Evolutionary conservation across 2,113 vertebrate species (phyloP).

Genomic region (Crotalus horridus): DNA sequence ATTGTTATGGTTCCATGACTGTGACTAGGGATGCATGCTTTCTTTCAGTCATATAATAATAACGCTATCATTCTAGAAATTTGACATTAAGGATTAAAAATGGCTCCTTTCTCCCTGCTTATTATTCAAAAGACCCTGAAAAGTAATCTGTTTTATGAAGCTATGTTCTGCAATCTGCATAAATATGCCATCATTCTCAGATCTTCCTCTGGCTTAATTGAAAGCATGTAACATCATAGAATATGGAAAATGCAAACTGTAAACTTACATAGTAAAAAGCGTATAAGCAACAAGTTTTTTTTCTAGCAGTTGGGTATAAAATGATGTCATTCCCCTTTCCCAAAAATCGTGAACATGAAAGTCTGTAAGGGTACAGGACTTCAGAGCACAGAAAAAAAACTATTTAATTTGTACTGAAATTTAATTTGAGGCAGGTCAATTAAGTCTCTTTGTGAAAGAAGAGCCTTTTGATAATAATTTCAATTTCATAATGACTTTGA

Average conservation of each 20-base stretch:
- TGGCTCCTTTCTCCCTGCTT: constrained; percentile 71
- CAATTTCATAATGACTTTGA: constrained; percentile 48
- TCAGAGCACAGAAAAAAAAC: constrained; percentile 6
- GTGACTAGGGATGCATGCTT: constrained; percentile 61
- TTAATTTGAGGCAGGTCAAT: constrained; percentile 47
- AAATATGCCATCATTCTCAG: constrained; percentile 75
- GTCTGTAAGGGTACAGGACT: constrained; percentile 51
- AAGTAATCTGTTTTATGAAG: constrained; percentile 79
- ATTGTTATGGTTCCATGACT: constrained; percentile 41
- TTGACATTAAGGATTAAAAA: constrained; percentile 82
- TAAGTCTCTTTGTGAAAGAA: constrained; percentile 52
- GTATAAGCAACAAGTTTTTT: constrained; percentile 56
- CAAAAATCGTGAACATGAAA: constrained; percentile 58
- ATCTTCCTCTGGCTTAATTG: constrained; percentile 72
- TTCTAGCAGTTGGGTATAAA: constrained; percentile 62
- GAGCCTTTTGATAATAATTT: constrained; percentile 56
- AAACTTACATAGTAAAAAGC: constrained; percentile 71
- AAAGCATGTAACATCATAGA: constrained; percentile 73
- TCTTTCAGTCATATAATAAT: constrained; percentile 54
- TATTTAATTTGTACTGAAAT: constrained; percentile 43
- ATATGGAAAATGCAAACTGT: constrained; percentile 75
- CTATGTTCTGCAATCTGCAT: constrained; percentile 75
- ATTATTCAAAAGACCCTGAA: constrained; percentile 79
- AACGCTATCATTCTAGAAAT: constrained; percentile 69
- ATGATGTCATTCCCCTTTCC: constrained; percentile 47